These are phyloP conservation scores for Cariama cristata DNA, from an alignment of 2,113 vertebrate species.

Conservation along the genomic window DNA sequence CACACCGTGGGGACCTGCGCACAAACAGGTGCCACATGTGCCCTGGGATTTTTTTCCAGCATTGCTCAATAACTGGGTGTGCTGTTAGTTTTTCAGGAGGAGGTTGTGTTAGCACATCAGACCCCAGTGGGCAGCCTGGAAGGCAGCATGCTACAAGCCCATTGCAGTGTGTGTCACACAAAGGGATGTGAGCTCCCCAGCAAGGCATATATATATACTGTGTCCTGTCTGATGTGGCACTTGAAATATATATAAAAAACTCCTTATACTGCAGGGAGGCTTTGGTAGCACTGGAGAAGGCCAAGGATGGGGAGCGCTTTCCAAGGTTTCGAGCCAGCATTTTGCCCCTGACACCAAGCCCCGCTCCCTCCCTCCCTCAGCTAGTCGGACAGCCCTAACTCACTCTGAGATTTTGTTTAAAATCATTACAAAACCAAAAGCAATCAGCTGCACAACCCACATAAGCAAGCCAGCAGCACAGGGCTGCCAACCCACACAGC, in stretches of 20 bases:
- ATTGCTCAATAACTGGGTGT: neutral
- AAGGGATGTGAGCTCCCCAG: rapidly evolving
- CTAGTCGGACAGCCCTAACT: neutral
- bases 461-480: rapidly evolving
- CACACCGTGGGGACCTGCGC: neutral
- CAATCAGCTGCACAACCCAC: neutral
- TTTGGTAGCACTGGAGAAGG: neutral
- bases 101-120: neutral
- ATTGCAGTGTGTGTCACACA: neutral
- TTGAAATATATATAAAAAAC: neutral
- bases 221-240: neutral
- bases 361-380: neutral
- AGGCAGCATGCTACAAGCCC: neutral
- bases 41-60: neutral
- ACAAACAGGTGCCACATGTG: neutral
- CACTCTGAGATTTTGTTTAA: neutral
- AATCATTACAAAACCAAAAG: neutral
- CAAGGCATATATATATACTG: neutral
- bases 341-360: neutral
- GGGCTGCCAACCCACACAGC: neutral
- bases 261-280: neutral
- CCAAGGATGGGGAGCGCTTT: neutral
- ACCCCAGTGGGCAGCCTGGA: neutral
- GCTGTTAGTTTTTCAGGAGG: neutral
- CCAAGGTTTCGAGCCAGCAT: neutral